Conservation (phyloP, 2,113 vertebrate genomes). For the Rostratula benghalensis region DNA sequence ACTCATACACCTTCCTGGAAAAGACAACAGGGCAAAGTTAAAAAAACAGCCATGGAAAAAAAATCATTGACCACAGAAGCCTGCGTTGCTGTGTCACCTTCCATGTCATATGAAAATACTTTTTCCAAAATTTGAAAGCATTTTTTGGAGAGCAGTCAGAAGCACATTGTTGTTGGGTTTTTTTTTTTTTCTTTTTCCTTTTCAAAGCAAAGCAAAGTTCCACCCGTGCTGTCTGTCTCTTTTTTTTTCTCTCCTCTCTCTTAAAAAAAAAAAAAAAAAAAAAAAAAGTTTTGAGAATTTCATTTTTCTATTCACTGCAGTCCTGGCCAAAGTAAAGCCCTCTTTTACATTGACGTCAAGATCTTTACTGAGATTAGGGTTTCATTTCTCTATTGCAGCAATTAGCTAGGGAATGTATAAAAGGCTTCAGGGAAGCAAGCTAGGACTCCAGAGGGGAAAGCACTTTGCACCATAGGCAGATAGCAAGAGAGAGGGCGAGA, state of each 20-base stretch:
- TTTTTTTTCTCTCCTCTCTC: neutral
- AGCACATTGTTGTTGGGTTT: conserved; percentile 20
- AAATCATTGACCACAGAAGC: neutral
- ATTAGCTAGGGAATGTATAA: conserved; percentile 89
- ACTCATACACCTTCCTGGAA: conserved; percentile 25
- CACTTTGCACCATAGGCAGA: conserved; percentile 79
- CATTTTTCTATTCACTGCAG: conserved; percentile 82
- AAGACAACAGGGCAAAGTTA: neutral
- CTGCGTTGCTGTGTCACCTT: conserved; percentile 17
- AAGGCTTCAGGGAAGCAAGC: conserved; percentile 83
- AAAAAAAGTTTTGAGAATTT: conserved; percentile 79
- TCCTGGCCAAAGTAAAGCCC: conserved; percentile 85
- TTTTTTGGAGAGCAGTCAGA: conserved; percentile 63
- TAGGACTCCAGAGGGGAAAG: conserved; percentile 74
- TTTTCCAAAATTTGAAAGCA: conserved; percentile 63
- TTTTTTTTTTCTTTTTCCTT: conserved; percentile 26
- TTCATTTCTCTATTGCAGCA: conserved; percentile 88
- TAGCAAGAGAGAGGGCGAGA: conserved; percentile 67
- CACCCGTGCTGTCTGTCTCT: conserved; percentile 57
- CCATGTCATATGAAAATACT: conserved; percentile 57
- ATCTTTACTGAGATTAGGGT: conserved; percentile 89
- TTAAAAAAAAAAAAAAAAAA: conserved; percentile 41
- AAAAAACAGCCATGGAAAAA: neutral
- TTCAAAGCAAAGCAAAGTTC: conserved; percentile 77
- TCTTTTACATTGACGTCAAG: conserved; percentile 92